Evolutionary conservation across 2,113 vertebrate genomes (phyloP), one percentile per base, ranked within the genome.

Genomic region (Puffinus mauretanicus): DNA sequence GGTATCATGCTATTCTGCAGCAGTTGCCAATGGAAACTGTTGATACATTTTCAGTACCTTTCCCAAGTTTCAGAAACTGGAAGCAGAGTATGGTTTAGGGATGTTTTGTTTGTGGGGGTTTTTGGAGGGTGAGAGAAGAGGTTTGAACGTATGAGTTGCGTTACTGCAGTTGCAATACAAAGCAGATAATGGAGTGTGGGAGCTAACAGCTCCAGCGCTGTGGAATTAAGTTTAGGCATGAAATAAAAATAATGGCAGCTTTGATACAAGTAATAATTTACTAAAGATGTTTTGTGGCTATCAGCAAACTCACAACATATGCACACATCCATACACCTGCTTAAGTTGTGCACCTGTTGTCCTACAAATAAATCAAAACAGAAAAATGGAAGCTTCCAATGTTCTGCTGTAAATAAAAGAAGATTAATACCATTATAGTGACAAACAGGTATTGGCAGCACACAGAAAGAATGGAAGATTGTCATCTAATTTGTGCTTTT

Each of bases 21-120:
- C 91, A 96, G 97, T 97, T 96, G 97, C 97, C 88, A 86, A 78
- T 97, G 96, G 96, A 98, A 97, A 97, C 96, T 96, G 93, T 94
- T 94, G 89, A 95, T 96, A 84, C 54, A 92, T 78, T 80, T 85
- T 94, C 92, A 66, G 51, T 58, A 67, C 88, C 86, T 60, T 97
- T 97, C 96, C 84, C 94, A 95, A 97, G 94, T 96, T 95, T 97
- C 93, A 87, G 90, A 96, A 94, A 95, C 82, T 80, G 90, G 86
- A 90, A 89, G 84, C 78, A n/a, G 65, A 75, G 40, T 80, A 15
- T 82, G 66, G 32, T 91, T 82, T 30, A 75, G 79, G 76, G 25
- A 24, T 60, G 54, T 77, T 93, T 88, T 60, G 12, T 87, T 95
- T 90, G 72, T 29, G 72, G 57, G n/a, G 16, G 3, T 0, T 67